Evolutionary conservation across 2,113 vertebrate genomes (phyloP).

Genomic region (Sander vitreus): DNA sequence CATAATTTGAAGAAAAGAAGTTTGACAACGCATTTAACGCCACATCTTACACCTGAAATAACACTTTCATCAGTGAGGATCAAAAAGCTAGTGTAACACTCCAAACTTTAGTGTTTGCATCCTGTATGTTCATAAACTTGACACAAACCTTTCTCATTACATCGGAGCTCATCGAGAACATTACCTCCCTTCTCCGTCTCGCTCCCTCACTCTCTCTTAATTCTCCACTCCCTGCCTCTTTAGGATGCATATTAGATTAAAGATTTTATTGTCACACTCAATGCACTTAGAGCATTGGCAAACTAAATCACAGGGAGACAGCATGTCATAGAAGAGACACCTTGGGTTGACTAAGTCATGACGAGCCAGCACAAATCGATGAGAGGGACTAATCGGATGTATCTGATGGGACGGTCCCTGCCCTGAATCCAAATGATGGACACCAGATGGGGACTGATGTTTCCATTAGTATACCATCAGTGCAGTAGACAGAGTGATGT

Average conservation of each 20-base stretch:
- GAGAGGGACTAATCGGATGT: conserved; percentile 81
- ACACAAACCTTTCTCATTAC: conserved; percentile 69
- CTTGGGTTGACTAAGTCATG: conserved; percentile 82
- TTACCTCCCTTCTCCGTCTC: conserved; percentile 36
- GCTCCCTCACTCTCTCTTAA: conserved; percentile 51
- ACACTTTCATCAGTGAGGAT: conserved; percentile 9
- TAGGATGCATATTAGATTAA: conserved; percentile 83
- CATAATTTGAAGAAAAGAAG: conserved; percentile 1
- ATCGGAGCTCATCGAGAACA: conserved; percentile 60
- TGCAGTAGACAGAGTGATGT: conserved; percentile 56
- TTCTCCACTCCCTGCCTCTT: conserved; percentile 67
- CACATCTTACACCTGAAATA: conserved; percentile 12
- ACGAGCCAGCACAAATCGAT: conserved; percentile 81
- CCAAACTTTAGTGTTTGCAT: conserved; percentile 6
- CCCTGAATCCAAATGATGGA: conserved; percentile 81
- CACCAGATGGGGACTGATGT: conserved; percentile 76
- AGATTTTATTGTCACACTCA: conserved; percentile 84
- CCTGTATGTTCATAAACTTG: conserved; percentile 48
- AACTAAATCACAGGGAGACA: conserved; percentile 82
- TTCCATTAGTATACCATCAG: conserved; percentile 76
- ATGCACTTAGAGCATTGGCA: conserved; percentile 83
- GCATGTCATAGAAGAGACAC: conserved; percentile 83
- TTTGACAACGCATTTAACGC: conserved; percentile 32
- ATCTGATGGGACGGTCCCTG: conserved; percentile 76
- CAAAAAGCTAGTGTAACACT: conserved; percentile 17